phyloP scores from a whole-genome alignment of 2,888 invertebrate species.

The Diaperis boleti region DNA sequence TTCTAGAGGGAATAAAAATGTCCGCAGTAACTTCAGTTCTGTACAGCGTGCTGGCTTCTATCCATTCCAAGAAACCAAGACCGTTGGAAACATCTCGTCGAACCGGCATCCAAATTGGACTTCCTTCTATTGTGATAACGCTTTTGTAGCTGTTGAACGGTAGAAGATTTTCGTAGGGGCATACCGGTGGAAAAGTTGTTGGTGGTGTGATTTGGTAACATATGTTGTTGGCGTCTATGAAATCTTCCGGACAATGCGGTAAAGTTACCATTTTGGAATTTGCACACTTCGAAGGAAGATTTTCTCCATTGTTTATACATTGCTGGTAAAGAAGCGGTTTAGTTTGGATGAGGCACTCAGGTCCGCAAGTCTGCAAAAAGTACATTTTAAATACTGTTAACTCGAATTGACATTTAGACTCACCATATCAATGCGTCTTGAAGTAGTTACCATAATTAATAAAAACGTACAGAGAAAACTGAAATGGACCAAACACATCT shows the following conservation, averaged over 20 bases:
- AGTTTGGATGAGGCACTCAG: background rate
- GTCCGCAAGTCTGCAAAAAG: slow-evolving; percentile 6
- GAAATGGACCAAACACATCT: background rate
- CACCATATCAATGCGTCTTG: background rate
- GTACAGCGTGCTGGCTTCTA: slow-evolving; percentile 17
- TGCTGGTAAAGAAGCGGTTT: background rate
- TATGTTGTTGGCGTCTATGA: slow-evolving; percentile 4
- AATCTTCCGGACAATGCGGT: slow-evolving; percentile 16
- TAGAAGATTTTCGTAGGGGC: slow-evolving; percentile 8
- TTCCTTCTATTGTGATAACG: background rate
- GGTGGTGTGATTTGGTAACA: slow-evolving; percentile 6
- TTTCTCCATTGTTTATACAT: background rate
- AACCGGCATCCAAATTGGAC: slow-evolving; percentile 27
- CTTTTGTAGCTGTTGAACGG: slow-evolving; percentile 11
- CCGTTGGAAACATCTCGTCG: slow-evolving; percentile 14
- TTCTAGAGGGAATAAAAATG: slow-evolving; percentile 15
- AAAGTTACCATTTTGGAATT: background rate
- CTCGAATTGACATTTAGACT: background rate
- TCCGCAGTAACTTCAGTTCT: background rate
- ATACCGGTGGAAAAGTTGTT: slow-evolving; percentile 6
- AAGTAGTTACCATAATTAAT: too few species aligned
- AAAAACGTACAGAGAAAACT: background rate
- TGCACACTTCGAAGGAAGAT: background rate
- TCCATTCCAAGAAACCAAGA: slow-evolving; percentile 21
- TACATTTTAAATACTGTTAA: background rate